Percentiles rank a stretch among this genome's conserved stretches.
These are phyloP conservation scores for Tribolium freemani DNA, from an alignment of 2,888 invertebrate genomes.

Conservation along the genomic window DNA sequence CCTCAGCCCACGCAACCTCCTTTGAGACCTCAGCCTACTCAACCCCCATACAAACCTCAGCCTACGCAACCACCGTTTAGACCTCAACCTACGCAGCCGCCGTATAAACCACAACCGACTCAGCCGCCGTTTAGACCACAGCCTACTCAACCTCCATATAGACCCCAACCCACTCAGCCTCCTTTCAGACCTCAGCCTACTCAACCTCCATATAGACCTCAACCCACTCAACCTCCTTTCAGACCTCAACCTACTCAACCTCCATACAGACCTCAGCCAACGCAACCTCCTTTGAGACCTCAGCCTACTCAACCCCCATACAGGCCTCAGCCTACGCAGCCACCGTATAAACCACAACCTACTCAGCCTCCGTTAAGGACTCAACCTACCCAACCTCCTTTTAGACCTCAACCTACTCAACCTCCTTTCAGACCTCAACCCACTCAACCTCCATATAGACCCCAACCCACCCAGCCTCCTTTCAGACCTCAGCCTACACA, in stretches of 20 bases:
- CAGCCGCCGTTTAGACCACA: not conserved
- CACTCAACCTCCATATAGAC: too few relatives aligned
- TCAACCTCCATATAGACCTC: constrained; percentile 6
- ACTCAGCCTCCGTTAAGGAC: not conserved
- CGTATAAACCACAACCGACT: not conserved
- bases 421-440: too few relatives aligned
- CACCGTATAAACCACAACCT: not conserved
- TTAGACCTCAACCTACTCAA: not conserved
- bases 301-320: constrained; percentile 41
- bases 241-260: not conserved
- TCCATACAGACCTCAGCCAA: not conserved
- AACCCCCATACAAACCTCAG: not conserved
- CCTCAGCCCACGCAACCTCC: not conserved
- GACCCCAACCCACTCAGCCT: not conserved
- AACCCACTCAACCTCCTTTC: not conserved
- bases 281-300: constrained; percentile 17
- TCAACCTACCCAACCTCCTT: constrained; percentile 4
- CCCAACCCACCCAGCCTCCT: constrained; percentile 9
- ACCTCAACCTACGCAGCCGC: not conserved
- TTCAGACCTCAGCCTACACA: constrained; percentile 7
- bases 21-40: not conserved
- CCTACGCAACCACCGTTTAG: not conserved
- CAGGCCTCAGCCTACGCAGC: constrained; percentile 31
- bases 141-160: not conserved
- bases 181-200: too few relatives aligned